Conservation (phyloP, 2,888 invertebrate genomes). For the Drosophila paramelanica region DNA sequence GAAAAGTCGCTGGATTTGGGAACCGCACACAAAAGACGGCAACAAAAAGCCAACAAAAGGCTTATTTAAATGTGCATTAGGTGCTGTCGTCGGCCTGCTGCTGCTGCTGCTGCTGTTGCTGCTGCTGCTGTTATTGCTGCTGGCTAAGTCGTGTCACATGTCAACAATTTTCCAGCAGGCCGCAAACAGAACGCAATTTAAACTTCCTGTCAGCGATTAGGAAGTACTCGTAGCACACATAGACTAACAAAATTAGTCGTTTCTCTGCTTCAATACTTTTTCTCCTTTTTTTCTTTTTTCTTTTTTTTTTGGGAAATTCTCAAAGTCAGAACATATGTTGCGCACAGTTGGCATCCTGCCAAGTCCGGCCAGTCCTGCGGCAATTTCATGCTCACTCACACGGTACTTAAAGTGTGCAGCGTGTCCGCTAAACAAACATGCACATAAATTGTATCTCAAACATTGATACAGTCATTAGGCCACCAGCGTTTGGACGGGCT, state of each 20-base stretch:
- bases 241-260: constrained; percentile 49
- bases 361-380: constrained; percentile 30
- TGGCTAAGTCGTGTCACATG: constrained; percentile 77
- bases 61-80: constrained; percentile 71
- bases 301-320: constrained; percentile 37
- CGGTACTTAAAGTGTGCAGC: constrained; percentile 51
- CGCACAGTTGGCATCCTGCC: constrained; percentile 58
- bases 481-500: constrained; percentile 56
- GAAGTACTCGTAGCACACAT: constrained; percentile 30
- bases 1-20: constrained; percentile 71
- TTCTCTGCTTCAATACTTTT: constrained; percentile 24
- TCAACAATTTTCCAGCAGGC: constrained; percentile 59
- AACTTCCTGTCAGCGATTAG: constrained; percentile 59
- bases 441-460: constrained; percentile 45
- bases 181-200: constrained; percentile 30
- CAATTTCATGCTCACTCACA: constrained; percentile 74
- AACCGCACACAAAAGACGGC: constrained; percentile 35
- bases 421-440: constrained; percentile 52
- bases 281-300: background rate
- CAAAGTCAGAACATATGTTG: constrained; percentile 57
- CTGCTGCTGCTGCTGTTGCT: background rate
- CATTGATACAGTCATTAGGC: constrained; percentile 76
- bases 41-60: constrained; percentile 67
- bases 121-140: constrained; percentile 1
- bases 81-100: constrained; percentile 13